Conservation (phyloP, 2,888 invertebrate species). For the Mellilla xanthometata region DNA sequence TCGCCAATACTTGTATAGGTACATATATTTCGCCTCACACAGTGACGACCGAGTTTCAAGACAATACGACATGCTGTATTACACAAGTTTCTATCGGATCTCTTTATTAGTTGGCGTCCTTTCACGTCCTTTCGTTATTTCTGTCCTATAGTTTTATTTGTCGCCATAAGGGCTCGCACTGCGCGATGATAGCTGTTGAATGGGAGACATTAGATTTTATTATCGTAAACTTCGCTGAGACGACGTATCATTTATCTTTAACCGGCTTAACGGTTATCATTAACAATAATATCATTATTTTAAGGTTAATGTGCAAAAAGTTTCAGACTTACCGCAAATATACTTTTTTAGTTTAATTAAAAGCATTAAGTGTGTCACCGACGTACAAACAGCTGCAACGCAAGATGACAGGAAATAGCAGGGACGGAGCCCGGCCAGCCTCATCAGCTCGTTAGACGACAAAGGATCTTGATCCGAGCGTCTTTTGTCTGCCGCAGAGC, state of each 20-base stretch:
- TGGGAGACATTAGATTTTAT: too few species aligned
- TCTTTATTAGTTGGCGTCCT: constrained; percentile 7
- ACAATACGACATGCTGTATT: constrained; percentile 20
- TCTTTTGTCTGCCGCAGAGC: constrained; percentile 48
- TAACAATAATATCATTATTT: too few species aligned
- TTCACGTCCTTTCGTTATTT: not conserved
- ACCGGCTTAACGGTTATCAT: too few species aligned
- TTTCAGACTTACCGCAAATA: too few species aligned
- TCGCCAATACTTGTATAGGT: constrained; percentile 34
- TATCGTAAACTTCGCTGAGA: too few species aligned
- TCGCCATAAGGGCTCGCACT: not conserved
- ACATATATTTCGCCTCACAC: constrained; percentile 12
- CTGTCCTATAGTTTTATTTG: not conserved
- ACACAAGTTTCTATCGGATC: constrained; percentile 12
- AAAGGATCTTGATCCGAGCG: constrained; percentile 53
- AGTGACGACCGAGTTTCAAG: constrained; percentile 8
- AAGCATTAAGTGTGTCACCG: constrained; percentile 18
- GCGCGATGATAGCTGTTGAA: too few species aligned
- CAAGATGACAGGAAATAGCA: constrained; percentile 36
- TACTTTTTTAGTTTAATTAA: too few species aligned
- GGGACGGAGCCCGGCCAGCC: constrained; percentile 27
- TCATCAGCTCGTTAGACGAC: constrained; percentile 59
- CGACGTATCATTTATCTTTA: too few species aligned
- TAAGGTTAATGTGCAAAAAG: too few species aligned
- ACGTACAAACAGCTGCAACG: constrained; percentile 23